A percentile compares a stretch with the other conserved stretches of the same genome.
Evolutionary conservation across 2,888 invertebrate species (phyloP).

Genomic region (Phyto melanocephala): DNA sequence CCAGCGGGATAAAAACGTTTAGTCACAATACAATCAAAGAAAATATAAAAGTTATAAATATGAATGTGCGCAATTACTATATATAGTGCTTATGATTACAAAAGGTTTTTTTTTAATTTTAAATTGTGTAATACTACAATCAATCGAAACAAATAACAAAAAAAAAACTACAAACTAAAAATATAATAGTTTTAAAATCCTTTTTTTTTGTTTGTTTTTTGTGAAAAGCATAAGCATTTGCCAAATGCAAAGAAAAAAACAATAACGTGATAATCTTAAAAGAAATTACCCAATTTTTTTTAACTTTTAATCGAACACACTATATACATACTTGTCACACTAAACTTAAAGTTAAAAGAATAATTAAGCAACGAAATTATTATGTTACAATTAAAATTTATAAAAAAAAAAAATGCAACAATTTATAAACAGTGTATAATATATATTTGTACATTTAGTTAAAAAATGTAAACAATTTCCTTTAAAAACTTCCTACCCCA

Average conservation of each 20-base stretch:
- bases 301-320: constrained; percentile 5
- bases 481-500: background rate
- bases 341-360: background rate
- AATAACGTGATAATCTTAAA: constrained; percentile 59
- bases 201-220: constrained; percentile 24
- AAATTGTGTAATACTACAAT: constrained; percentile 58
- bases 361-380: constrained; percentile 55
- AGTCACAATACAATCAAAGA: constrained; percentile 20
- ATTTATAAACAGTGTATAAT: constrained; percentile 33
- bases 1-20: background rate
- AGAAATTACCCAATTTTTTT: constrained; percentile 19
- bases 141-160: constrained; percentile 40
- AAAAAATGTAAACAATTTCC: background rate
- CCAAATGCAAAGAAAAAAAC: constrained; percentile 55
- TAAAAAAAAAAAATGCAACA: constrained; percentile 30
- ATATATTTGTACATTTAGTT: constrained; percentile 21
- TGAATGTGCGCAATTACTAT: constrained; percentile 60
- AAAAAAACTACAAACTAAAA: constrained; percentile 31
- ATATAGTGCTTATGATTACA: constrained; percentile 57
- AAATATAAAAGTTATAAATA: constrained; percentile 18
- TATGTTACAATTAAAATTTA: constrained; percentile 42
- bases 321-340: constrained; percentile 23
- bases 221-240: constrained; percentile 44
- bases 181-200: constrained; percentile 25
- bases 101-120: constrained; percentile 46